Evolutionary conservation across 1,140 invertebrate genomes (phyloP), one percentile per base, ranked within the genome.

Genomic region (Drosophila kurseongensis): DNA sequence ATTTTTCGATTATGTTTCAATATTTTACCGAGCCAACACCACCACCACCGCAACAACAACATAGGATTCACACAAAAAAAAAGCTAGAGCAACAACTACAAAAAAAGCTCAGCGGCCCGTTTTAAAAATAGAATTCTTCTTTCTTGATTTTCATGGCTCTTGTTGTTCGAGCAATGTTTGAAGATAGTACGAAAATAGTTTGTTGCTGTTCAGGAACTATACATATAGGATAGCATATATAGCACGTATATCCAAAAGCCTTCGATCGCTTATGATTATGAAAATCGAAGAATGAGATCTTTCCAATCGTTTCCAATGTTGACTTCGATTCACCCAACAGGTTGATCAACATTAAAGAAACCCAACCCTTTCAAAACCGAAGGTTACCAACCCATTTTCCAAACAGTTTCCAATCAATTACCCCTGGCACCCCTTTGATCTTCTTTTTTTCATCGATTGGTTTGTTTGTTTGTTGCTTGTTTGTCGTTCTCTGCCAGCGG

Each of bases 1-100:
- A 80, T 85, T 79, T 80, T 76, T 88, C 84, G 84, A 88, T 89
- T 88, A 88, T 88, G 84, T 88, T 88, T 88, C 84, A 89, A 88
- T 88, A 88, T 88, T 88, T 88, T 61, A 75, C 54, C 61, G 78
- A 69, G 71, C 74, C 62, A 72, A 45, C 61, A 61, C 14, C 27
- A 32, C 27, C 29, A 61, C 27, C 32, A 59, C n/a, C 14, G 36
- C 56, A 65, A 38, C 42, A 66, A 47, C 62, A 63, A 52, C 54
- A 58, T 40, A 29, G 32, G 35, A 57, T 27, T 47, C 65, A 71
- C 45, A 71, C 12, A 60, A 48, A 60, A 55, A 73, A 75, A 66
- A 76, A 76, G 57, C 59, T 54, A 77, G 9, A 76, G 51, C 35
- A 57, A 59, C 38, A 63, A 63, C 56, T 65, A 65, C 56, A 65